These are phyloP conservation scores for human DNA, from an alignment of 2,113 vertebrate species.

Conservation along the genomic window DNA sequence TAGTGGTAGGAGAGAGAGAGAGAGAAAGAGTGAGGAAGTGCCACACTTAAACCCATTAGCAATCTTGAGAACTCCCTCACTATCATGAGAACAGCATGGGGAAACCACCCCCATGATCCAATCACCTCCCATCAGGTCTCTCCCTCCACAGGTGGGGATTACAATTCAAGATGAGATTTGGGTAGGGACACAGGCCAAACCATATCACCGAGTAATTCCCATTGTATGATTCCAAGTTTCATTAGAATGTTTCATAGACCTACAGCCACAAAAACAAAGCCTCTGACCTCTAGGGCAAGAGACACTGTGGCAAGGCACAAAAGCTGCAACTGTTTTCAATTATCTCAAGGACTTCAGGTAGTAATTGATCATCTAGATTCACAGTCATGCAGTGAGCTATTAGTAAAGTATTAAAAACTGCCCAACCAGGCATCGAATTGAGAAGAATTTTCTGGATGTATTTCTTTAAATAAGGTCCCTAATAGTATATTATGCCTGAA, in stretches of 20 bases:
- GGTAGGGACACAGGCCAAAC: too few relatives aligned
- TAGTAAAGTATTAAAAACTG: neutral
- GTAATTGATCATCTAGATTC: neutral
- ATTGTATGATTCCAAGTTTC: neutral
- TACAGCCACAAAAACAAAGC: neutral
- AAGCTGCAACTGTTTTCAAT: neutral
- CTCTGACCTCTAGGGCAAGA: neutral
- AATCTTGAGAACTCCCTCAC: too few relatives aligned
- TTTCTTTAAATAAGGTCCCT: neutral
- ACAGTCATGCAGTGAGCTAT: neutral
- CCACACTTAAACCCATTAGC: too few relatives aligned
- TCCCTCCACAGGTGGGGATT: too few relatives aligned
- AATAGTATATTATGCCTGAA: neutral
- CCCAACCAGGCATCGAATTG: neutral
- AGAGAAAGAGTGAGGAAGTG: too few relatives aligned
- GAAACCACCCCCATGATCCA: too few relatives aligned
- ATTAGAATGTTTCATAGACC: neutral
- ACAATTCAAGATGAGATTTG: too few relatives aligned
- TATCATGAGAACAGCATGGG: too few relatives aligned
- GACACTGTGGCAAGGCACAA: neutral
- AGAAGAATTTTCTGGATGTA: neutral
- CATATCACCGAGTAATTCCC: neutral
- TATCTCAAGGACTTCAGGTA: neutral
- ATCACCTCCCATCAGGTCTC: too few relatives aligned
- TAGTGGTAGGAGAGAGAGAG: too few relatives aligned